These are phyloP conservation scores for Hystrix cristata DNA, from an alignment of 2,113 vertebrate genomes.

Conservation along the genomic window DNA sequence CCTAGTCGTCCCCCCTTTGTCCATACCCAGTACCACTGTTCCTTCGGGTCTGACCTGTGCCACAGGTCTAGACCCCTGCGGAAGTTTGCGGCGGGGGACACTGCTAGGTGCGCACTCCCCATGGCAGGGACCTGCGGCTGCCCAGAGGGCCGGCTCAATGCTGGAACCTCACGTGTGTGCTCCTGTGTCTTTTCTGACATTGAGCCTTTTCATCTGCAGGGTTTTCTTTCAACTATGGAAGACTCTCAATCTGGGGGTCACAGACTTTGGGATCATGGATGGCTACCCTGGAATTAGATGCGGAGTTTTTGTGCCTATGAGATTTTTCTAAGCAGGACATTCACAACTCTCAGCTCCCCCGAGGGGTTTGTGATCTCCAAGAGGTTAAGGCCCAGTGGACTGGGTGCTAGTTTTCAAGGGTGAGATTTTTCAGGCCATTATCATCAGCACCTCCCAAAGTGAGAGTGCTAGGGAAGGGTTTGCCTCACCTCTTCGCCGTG, in stretches of 20 bases:
- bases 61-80: accelerated
- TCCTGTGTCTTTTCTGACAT: not conserved
- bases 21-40: not conserved
- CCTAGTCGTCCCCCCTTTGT: not conserved
- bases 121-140: accelerated
- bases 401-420: conserved; percentile 31
- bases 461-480: not conserved
- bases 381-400: not conserved
- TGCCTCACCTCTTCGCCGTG: not conserved
- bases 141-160: not conserved
- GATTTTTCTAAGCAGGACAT: not conserved
- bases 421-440: not conserved
- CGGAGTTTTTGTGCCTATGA: not conserved
- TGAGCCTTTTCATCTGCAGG: not conserved
- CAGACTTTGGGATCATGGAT: not conserved
- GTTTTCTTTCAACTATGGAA: not conserved
- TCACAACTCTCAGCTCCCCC: not conserved
- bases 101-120: not conserved
- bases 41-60: not conserved
- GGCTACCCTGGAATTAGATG: not conserved
- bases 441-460: not conserved
- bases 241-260: not conserved
- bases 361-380: not conserved
- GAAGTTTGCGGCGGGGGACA: not conserved
- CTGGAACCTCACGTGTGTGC: no score